Evolutionary conservation across 2,888 invertebrate genomes (phyloP).

Genomic region (Matsumyia berberina): DNA sequence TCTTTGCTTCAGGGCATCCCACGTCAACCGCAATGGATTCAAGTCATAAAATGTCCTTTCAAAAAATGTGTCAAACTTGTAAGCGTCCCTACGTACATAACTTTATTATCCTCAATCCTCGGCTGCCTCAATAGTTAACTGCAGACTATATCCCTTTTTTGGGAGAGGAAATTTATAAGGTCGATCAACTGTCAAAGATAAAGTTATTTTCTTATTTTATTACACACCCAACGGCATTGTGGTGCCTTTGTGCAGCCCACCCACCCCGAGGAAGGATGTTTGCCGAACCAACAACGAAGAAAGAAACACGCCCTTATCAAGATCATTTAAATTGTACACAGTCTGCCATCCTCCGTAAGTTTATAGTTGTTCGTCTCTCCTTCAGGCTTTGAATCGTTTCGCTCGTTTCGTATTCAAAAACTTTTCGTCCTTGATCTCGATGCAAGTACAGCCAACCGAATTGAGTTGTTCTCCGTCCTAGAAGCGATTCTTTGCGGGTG

Average conservation of each 20-base stretch:
- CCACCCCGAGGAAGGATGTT: background rate
- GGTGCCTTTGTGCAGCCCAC: background rate
- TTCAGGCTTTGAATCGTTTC: too few relatives aligned
- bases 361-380: conserved; percentile 4
- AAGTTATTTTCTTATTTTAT: conserved; percentile 17
- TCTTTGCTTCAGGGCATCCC: background rate
- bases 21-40: background rate
- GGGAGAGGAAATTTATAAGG: background rate
- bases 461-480: conserved; percentile 3
- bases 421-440: conserved; percentile 25
- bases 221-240: background rate
- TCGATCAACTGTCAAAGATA: conserved; percentile 39
- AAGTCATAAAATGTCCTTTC: background rate
- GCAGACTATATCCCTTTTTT: background rate
- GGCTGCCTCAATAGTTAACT: background rate
- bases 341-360: conserved; percentile 7
- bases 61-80: background rate
- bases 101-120: background rate
- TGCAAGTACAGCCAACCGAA: background rate
- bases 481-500: background rate
- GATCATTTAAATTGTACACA: conserved; percentile 30
- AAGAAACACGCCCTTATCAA: conserved; percentile 37
- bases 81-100: background rate
- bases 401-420: background rate
- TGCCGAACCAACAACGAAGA: conserved; percentile 15